These are phyloP conservation scores for Melanotaenia boesemani DNA, from an alignment of 2,797 vertebrate species.

Conservation along the genomic window DNA sequence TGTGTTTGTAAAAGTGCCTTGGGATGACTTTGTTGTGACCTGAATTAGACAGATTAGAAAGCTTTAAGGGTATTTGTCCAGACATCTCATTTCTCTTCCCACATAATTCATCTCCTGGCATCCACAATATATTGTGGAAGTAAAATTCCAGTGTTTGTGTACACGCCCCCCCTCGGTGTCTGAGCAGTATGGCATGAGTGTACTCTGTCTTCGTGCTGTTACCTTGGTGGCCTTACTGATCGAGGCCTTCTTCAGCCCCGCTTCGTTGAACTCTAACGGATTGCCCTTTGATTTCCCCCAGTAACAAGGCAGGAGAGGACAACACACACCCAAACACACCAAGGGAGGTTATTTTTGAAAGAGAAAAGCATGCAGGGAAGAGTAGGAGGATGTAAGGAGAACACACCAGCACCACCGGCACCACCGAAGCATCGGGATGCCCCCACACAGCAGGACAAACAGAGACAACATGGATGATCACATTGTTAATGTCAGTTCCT, in stretches of 20 bases:
- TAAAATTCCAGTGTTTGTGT: too few relatives aligned
- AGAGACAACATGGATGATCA: conserved; percentile 64
- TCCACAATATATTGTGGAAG: too few relatives aligned
- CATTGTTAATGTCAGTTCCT: conserved; percentile 60
- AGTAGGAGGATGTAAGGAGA: conserved; percentile 30
- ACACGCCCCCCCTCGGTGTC: conserved; percentile 8
- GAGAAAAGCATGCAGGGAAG: conserved; percentile 83
- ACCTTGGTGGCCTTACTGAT: conserved; percentile 95
- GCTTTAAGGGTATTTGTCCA: too few relatives aligned
- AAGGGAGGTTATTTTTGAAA: conserved; percentile 85
- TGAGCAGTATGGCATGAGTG: conserved; percentile 34
- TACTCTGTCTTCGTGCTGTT: conserved; percentile 78
- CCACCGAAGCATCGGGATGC: conserved; percentile 24
- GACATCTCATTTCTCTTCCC: too few relatives aligned
- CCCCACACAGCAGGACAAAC: conserved; percentile 42
- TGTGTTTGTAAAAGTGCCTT: too few relatives aligned
- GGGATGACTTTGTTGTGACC: too few relatives aligned
- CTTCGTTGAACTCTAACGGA: conserved; percentile 95
- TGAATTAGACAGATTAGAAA: too few relatives aligned
- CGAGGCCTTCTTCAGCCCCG: conserved; percentile 92
- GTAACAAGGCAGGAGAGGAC: conserved; percentile 86
- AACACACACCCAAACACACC: conserved; percentile 40
- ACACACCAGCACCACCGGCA: conserved; percentile 38
- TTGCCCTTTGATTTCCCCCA: conserved; percentile 90
- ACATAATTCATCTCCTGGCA: too few relatives aligned